Evolutionary conservation across 2,113 vertebrate species (phyloP).

Genomic region (Sula dactylatra): DNA sequence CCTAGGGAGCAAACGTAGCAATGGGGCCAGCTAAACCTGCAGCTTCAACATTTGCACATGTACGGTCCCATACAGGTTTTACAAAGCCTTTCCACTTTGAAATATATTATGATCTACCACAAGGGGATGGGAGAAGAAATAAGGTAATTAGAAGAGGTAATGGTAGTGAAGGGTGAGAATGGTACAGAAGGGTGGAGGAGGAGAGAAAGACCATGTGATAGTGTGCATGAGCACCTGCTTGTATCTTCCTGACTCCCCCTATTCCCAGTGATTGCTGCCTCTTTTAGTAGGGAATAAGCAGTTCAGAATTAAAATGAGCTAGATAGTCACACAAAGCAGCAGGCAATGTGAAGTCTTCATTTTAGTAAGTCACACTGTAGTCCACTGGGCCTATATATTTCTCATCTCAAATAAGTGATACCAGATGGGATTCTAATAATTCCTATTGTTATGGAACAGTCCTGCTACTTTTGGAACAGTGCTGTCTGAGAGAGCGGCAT

Average conservation of each 20-base stretch:
- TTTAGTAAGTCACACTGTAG: conserved; percentile 16
- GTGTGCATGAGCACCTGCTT: background rate
- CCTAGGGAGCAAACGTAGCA: background rate
- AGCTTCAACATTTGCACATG: background rate
- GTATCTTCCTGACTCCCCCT: background rate
- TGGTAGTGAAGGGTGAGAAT: background rate
- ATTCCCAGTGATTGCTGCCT: background rate
- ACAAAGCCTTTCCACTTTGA: background rate
- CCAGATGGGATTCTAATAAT: conserved; percentile 28
- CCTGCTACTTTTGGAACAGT: background rate
- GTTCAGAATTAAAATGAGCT: conserved; percentile 41
- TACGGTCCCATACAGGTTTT: background rate
- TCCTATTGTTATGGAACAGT: background rate
- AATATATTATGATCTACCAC: background rate
- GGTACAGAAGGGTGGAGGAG: background rate
- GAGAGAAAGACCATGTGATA: background rate
- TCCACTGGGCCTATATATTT: background rate
- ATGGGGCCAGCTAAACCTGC: background rate
- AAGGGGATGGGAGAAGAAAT: background rate
- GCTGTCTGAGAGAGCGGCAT: background rate
- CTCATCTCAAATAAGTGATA: conserved; percentile 4
- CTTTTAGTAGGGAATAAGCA: background rate
- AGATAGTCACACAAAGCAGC: background rate
- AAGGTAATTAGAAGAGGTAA: background rate
- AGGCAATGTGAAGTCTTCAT: background rate